phyloP scores from a whole-genome alignment of 2,888 invertebrate genomes.

The Hirtodrosophila duncani region DNA sequence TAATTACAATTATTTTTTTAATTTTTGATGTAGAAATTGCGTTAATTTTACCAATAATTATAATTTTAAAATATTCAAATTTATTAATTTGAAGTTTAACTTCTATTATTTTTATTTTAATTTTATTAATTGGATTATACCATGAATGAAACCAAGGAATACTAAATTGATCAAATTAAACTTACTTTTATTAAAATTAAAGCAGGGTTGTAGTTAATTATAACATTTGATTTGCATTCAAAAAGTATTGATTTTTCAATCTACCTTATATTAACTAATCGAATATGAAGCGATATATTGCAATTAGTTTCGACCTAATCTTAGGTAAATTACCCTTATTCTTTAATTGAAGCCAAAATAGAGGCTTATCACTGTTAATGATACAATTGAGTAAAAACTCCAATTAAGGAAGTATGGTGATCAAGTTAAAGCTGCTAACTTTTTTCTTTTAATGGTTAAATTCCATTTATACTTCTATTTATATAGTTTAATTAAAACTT shows the following conservation, averaged over 20 bases:
- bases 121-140: constrained; percentile 80
- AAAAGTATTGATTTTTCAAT: constrained; percentile 78
- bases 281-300: constrained; percentile 79
- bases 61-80: constrained; percentile 74
- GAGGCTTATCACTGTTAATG: too few relatives aligned
- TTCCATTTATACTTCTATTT: too few relatives aligned
- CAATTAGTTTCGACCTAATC: constrained; percentile 80
- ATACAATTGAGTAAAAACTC: too few relatives aligned
- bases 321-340: constrained; percentile 79
- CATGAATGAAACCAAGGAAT: constrained; percentile 82
- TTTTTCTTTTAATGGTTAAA: too few relatives aligned
- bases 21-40: constrained; percentile 87
- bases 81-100: constrained; percentile 62
- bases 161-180: constrained; percentile 80
- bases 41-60: constrained; percentile 81
- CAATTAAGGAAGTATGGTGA: too few relatives aligned
- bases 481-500: too few relatives aligned
- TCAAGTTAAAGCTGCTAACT: too few relatives aligned
- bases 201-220: constrained; percentile 63
- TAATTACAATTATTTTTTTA: constrained; percentile 82
- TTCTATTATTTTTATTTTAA: constrained; percentile 78
- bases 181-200: constrained; percentile 1
- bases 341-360: constrained; percentile 76
- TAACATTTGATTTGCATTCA: constrained; percentile 68
- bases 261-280: constrained; percentile 66